Conservation (phyloP, 2,797 vertebrate species). For the Sphaeramia orbicularis region DNA sequence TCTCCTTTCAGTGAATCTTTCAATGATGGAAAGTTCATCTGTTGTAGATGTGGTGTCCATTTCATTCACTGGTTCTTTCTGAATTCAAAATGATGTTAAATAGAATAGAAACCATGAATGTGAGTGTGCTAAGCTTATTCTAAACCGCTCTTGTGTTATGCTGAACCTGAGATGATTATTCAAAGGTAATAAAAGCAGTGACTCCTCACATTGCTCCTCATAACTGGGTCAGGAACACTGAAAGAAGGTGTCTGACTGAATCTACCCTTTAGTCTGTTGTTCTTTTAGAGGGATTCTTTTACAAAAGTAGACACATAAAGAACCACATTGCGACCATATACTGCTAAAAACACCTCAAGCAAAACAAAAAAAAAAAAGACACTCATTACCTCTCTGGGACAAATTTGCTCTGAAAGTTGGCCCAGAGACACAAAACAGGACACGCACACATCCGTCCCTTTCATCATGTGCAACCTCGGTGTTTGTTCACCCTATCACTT, state of each 20-base stretch:
- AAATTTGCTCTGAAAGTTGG: conserved; percentile 41
- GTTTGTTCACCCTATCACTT: conserved; percentile 46
- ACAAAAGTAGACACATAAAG: conserved; percentile 26
- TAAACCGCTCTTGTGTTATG: conserved; percentile 44
- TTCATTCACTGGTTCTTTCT: conserved; percentile 26
- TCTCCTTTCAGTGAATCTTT: conserved; percentile 12
- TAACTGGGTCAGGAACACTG: background rate
- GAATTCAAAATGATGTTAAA: conserved; percentile 46
- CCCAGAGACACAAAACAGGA: conserved; percentile 46
- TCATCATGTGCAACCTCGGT: conserved; percentile 20
- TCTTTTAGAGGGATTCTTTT: conserved; percentile 9
- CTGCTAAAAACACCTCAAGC: conserved; percentile 33
- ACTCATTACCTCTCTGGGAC: conserved; percentile 49
- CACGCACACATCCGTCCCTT: conserved; percentile 14
- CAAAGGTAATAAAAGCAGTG: conserved; percentile 46
- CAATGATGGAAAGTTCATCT: background rate
- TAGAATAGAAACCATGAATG: conserved; percentile 60
- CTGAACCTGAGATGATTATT: conserved; percentile 55
- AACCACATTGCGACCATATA: background rate
- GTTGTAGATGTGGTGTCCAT: conserved; percentile 21
- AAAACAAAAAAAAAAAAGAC: conserved; percentile 44
- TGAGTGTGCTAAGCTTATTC: conserved; percentile 74
- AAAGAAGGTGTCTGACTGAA: conserved; percentile 18
- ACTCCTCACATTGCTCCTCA: conserved; percentile 30
- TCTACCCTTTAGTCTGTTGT: background rate